Evolutionary conservation across 2,797 vertebrate genomes (phyloP).

Genomic region (Coracias cyanogaster): DNA sequence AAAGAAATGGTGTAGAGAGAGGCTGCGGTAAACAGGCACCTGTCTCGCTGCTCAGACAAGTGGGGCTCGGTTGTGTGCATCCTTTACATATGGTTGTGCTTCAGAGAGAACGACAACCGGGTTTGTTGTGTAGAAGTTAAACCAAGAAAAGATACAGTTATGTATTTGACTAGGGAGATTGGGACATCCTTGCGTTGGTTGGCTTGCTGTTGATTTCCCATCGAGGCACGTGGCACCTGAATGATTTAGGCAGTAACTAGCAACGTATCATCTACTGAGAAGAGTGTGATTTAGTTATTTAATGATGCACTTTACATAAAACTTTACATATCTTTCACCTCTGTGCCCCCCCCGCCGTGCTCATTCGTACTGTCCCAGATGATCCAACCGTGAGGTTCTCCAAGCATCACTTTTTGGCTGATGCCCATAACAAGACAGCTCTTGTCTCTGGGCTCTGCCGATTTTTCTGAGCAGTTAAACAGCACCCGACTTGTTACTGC

Average conservation of each 20-base stretch:
- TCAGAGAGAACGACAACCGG: background rate
- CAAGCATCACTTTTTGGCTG: background rate
- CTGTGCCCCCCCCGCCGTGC: background rate
- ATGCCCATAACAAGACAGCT: rapidly evolving
- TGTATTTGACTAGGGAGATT: background rate
- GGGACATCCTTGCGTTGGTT: background rate
- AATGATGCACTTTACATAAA: background rate
- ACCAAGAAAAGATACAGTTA: background rate
- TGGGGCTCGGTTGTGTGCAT: background rate
- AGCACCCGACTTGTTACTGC: background rate
- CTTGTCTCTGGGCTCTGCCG: background rate
- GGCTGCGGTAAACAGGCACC: background rate
- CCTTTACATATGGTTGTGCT: background rate
- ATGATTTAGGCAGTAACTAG: background rate
- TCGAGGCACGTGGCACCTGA: background rate
- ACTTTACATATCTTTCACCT: background rate
- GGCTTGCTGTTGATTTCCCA: background rate
- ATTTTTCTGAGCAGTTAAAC: background rate
- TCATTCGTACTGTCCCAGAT: background rate
- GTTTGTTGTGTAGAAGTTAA: background rate
- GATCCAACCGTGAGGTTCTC: background rate
- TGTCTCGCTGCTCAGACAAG: background rate
- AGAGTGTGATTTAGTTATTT: background rate
- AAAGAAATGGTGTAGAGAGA: background rate
- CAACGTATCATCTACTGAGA: background rate